Base-by-base conservation (phyloP, 53 echinoderm and acorn worm genomes). In the Patiria pectinifera region DNA sequence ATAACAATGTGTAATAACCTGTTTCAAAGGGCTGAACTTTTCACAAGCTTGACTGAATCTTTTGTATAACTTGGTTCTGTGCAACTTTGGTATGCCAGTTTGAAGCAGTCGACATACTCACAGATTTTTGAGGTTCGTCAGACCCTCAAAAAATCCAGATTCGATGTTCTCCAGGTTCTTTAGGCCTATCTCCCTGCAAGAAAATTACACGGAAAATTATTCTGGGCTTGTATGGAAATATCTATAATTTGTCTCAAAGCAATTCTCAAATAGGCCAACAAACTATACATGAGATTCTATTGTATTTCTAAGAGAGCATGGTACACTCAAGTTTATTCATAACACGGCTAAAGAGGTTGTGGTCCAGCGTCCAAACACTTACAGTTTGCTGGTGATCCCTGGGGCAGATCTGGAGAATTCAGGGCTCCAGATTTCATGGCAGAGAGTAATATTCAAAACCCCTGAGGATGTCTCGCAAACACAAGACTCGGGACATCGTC, bases 141-240 rank as follows among this genome's bases (percentile, higher is more conserved):
- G 86, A 47, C 86, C 74, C 58, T 86, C 58, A 49, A 86, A 86
- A 46, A 86, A 74, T 74, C 86, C 86, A 48, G 86, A 23, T 14
- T 21, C 48, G 14, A 86, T 86, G 19, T 74, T 74, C 5, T 53
- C 72, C 46, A 86, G n/a, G 48, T 58, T 10, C 25, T 22, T 69
- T 8, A 10, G 0, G 47, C 12, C 15, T 1, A 86, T 75, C 23
- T 21, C 70, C 48, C 86, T 86, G 70, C 71, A 46, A 66, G 69
- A 14, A 25, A 35, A 63, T 25, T 25, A 13, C 16, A 43, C 21
- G 22, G 18, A 82, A 2, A 82, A 82, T 59, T 13, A 59, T 59
- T 22, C 49, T 4, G 59, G 7, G 35, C 35, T 35, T 35, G 35
- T 35, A 35, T 35, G 83, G 2, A 59, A 70, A 70, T 70, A 70